Base-by-base conservation (phyloP, 2,888 invertebrate species). In the Ectemnius cavifrons region DNA sequence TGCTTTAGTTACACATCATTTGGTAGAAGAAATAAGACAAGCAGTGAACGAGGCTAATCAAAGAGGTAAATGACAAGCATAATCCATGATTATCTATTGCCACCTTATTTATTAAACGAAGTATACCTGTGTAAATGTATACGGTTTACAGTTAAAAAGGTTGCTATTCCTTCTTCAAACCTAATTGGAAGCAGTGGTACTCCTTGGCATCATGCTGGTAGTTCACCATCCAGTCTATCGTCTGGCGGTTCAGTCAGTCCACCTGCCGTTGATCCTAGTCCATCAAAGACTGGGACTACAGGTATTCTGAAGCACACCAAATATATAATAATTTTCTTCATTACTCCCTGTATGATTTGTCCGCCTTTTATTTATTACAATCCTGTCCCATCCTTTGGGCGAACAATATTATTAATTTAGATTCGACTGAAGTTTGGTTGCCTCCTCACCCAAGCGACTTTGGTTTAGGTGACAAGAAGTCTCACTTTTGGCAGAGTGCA, bases 11-110 rank as follows among this genome's bases (percentile, higher is more conserved):
- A 95, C 95, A 86, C 95, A 96, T 92, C 95, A 96, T 89, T 93
- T 97, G 83, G 95, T 96, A 82, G 96, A 96, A 91, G 97, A 97
- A 93, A 97, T 97, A 88, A 93, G 96, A 79, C 96, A 96, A 91
- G 96, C 97, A 85, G 97, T 97, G 87, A 96, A 94, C 91, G 96
- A 97, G 92, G 96, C 96, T 82, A 96, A 96, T 92, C 96, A 96
- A 80, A 94, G 96, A 95, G 96, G 96, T 96, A 92, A 60, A 46
- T 28, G 11, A 57, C 27, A 20, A 52, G 3, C 23, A 23, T 23
- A 23, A 23, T 23, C 2, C 23, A 23, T 23, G 23, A 23, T 23
- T 3, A 23, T 23, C 23, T 23, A 2, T 23, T 23, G 23, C 23
- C 23, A 23, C 3, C 23, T 2, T 23, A 23, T 23, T 23, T 23